phyloP scores from a whole-genome alignment of 2,797 vertebrate genomes.

The Poeciliopsis paucimaculata region DNA sequence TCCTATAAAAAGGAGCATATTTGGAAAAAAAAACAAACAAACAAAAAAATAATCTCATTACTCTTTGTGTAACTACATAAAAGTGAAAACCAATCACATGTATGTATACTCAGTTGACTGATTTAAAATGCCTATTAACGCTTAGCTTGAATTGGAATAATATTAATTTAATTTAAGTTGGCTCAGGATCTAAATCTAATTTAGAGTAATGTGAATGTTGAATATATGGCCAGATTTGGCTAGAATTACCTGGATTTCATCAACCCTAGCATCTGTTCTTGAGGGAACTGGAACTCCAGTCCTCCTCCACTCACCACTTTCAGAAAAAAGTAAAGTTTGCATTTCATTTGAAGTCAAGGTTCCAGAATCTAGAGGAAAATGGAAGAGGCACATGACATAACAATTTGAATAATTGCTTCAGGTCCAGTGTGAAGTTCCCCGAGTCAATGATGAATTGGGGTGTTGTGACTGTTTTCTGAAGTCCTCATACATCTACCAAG shows the following conservation, averaged over 20 bases:
- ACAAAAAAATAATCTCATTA: not conserved
- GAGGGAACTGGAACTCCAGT: too few relatives aligned
- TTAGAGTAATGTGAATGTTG: not conserved
- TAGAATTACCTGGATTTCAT: not conserved
- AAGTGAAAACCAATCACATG: not conserved
- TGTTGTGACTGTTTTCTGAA: not conserved
- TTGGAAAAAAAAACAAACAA: not conserved
- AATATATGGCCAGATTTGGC: not conserved
- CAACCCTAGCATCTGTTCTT: not conserved
- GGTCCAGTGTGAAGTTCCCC: not conserved
- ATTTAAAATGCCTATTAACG: too few relatives aligned
- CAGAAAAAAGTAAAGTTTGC: not conserved
- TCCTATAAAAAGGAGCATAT: not conserved
- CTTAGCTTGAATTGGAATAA: not conserved
- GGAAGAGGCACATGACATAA: not conserved
- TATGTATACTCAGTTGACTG: not conserved
- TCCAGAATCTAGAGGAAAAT: not conserved
- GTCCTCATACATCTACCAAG: not conserved
- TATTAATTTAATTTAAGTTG: not conserved
- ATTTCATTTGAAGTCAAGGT: not conserved
- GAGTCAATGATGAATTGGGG: not conserved
- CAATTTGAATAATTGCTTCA: not conserved
- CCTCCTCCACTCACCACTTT: too few relatives aligned
- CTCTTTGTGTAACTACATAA: not conserved
- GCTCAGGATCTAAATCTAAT: not conserved